Percentiles rank a stretch among this genome's conserved stretches.
These are phyloP conservation scores for Neotoma lepida DNA, from an alignment of 2,113 vertebrate species.

Conservation along the genomic window DNA sequence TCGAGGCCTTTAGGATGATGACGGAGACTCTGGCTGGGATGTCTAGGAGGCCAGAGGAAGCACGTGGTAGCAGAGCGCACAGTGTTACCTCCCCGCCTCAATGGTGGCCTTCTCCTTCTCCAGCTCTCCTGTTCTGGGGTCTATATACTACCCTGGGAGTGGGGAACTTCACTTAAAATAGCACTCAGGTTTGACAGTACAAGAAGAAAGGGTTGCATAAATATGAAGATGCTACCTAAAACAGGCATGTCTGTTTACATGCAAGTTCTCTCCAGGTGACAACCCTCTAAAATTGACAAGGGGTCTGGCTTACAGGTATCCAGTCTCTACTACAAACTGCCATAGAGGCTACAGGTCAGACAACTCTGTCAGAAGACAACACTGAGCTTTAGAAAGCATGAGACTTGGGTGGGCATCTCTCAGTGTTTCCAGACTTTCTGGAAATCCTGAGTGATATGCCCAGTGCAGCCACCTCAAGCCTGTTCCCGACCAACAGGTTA, in stretches of 20 bases:
- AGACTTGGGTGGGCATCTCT: neutral
- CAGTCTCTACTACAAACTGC: neutral
- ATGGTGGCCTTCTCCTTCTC: neutral
- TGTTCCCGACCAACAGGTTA: no score
- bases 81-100: neutral
- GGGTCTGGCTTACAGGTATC: neutral
- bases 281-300: neutral
- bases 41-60: neutral
- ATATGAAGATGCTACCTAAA: neutral
- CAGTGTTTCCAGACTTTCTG: no score
- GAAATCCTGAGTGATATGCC: neutral
- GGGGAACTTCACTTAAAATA: neutral
- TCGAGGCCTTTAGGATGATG: neutral
- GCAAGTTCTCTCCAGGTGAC: neutral
- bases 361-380: neutral
- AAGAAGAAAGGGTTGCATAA: neutral
- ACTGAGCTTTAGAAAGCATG: fast-evolving
- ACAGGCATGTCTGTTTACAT: neutral
- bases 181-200: neutral
- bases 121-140: neutral
- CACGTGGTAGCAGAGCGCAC: neutral
- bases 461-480: no score
- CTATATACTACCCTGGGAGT: neutral
- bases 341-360: neutral
- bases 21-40: neutral